These are phyloP conservation scores for Laupala kohalensis DNA, from an alignment of 1,140 invertebrate species.

Conservation along the genomic window DNA sequence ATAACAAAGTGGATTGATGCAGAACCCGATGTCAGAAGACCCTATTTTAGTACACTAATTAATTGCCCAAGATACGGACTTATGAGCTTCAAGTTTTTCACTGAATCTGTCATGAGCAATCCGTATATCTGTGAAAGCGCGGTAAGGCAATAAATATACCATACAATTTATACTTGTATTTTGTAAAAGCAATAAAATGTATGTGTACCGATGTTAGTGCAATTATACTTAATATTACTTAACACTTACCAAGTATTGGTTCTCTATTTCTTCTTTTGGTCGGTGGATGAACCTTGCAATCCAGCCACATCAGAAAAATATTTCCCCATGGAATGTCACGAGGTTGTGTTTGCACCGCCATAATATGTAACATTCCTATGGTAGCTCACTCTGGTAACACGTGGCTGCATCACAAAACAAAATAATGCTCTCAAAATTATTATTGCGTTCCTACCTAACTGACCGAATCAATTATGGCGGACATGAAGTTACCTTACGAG, in stretches of 20 bases:
- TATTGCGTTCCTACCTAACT: background rate
- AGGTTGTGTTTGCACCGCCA: too few relatives aligned
- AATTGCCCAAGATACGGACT: conserved; percentile 52
- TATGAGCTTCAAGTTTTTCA: conserved; percentile 47
- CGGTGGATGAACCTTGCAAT: too few relatives aligned
- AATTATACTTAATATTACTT: too few relatives aligned
- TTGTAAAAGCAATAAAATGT: too few relatives aligned
- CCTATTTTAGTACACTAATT: conserved; percentile 41
- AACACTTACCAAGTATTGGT: too few relatives aligned
- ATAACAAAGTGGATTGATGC: conserved; percentile 47
- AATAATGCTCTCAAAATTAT: background rate
- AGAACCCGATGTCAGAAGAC: conserved; percentile 32
- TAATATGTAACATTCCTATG: too few relatives aligned
- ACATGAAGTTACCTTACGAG: background rate
- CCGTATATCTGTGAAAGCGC: background rate
- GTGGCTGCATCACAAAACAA: background rate
- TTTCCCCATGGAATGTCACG: too few relatives aligned
- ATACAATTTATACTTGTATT: too few relatives aligned
- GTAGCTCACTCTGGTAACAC: background rate
- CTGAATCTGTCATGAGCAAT: conserved; percentile 37
- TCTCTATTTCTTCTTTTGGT: too few relatives aligned
- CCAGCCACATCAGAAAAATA: too few relatives aligned
- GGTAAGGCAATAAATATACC: conserved; percentile 1
- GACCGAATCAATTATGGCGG: conserved; percentile 25
- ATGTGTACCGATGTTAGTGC: too few relatives aligned